Base-by-base conservation (phyloP, 2,888 invertebrate species). In the Cheilosia soror region DNA sequence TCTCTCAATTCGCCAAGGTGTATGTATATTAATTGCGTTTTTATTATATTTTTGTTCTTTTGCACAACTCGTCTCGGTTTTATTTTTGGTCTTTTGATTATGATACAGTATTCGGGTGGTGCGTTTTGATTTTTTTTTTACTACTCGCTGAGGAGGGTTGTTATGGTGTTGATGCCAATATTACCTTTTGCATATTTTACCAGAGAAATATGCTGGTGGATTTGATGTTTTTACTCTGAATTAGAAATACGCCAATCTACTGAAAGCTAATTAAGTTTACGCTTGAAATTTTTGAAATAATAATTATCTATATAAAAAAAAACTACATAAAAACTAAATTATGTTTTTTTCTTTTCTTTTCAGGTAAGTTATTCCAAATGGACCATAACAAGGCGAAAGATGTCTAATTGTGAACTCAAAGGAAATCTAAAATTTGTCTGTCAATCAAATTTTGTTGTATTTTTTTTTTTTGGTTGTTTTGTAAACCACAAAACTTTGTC, bases 291-390 rank as follows among this genome's bases (percentile, higher is more conserved):
- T 20, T 20, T 49, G 5, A 7, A 13, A 40, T 42, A 29, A 58
- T 55, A 65, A 29, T 72, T 29, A 4, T 55, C 37, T 78, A 62
- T 62, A 62, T 77, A 27, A 62, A 68, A 49, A 25, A 33, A 33
- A 2, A 9, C 47, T 33, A 47, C 20, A 47, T 7, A 27, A 13
- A 20, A 49, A 7, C 37, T 20, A 6, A 15, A 53, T 42, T 7
- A 15, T n/a, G 47, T 42, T 33, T 57, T 57, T 31, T 29, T 69
- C 40, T 9, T 58, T 55, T 82, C 71, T 66, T 84, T 79, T n/a
- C 84, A 84, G 84, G 84, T 84, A 84, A 84, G 84, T 84, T 75
- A 69, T 60, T 69, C 63, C 69, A 58, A 75, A 76, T 77, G 68
- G 76, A n/a, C 42, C 20, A 49, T 15, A 42, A 76, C 75, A 73